A percentile compares a stretch with the other conserved stretches of the same genome.
Conservation (phyloP, 2,113 vertebrate species). For the Nannospalax galili region DNA sequence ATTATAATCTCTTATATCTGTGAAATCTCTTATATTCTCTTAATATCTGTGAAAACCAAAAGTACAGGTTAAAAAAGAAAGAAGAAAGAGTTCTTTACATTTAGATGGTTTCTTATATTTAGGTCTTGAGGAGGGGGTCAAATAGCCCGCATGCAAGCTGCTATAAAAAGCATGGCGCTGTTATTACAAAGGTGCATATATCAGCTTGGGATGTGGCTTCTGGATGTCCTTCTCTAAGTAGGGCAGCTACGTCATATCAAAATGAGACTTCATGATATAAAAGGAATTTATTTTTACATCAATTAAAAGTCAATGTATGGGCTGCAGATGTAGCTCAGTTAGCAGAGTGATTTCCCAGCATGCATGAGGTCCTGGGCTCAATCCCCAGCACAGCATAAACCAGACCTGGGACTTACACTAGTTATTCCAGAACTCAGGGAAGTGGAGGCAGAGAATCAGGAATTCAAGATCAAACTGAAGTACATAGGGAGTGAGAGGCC, state of each 20-base stretch:
- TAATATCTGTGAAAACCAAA: neutral
- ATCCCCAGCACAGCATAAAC: neutral
- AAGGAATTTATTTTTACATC: constrained; percentile 44
- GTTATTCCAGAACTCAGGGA: neutral
- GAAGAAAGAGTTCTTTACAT: neutral
- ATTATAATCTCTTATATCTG: no score
- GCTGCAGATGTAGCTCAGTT: neutral
- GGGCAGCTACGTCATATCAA: neutral
- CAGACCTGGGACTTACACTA: no score
- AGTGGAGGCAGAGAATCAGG: neutral
- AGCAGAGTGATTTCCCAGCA: neutral
- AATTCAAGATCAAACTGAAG: neutral
- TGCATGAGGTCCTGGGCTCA: neutral
- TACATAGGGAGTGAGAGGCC: neutral
- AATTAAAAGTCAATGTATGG: neutral
- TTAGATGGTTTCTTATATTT: constrained; percentile 12
- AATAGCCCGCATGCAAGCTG: neutral
- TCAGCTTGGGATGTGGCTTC: neutral
- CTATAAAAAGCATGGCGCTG: neutral
- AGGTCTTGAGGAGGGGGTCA: neutral
- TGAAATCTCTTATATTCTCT: no score
- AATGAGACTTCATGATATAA: neutral
- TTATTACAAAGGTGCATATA: neutral
- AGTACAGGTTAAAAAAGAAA: neutral
- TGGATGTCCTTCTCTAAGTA: constrained; percentile 26